A percentile compares a stretch with the other conserved stretches of the same genome.
Evolutionary conservation across 2,113 vertebrate genomes (phyloP).

Genomic region (Acrocephalus arundinaceus): DNA sequence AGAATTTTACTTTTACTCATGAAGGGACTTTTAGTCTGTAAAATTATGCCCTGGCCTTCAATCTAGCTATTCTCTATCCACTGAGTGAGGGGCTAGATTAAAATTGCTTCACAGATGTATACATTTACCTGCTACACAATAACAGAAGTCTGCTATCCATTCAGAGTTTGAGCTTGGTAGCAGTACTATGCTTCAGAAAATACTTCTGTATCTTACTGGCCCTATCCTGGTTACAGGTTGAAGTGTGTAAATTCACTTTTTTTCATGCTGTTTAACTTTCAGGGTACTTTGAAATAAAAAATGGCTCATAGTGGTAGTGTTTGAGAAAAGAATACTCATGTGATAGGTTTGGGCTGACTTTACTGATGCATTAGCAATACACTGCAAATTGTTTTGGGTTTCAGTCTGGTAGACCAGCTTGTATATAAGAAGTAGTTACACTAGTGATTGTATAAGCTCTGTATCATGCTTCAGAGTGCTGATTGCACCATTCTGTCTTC

Average conservation of each 20-base stretch:
- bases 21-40: not conserved
- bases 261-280: not conserved
- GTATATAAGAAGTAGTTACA: not conserved
- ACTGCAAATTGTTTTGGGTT: not conserved
- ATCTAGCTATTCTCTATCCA: not conserved
- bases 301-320: not conserved
- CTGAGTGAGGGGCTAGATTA: not conserved
- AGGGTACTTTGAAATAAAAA: not conserved
- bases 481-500: not conserved
- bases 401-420: not conserved
- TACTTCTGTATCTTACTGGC: not conserved
- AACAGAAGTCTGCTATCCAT: not conserved
- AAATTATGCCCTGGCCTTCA: not conserved
- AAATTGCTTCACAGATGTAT: not conserved
- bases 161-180: not conserved
- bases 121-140: not conserved
- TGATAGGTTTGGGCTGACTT: not conserved
- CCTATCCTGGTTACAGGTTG: not conserved
- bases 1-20: not conserved
- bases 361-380: not conserved
- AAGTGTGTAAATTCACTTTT: not conserved
- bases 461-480: not conserved
- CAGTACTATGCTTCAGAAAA: not conserved
- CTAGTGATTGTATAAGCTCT: not conserved
- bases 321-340: not conserved